Conservation (phyloP, 2,113 vertebrate genomes). For the Calyptomena viridis region DNA sequence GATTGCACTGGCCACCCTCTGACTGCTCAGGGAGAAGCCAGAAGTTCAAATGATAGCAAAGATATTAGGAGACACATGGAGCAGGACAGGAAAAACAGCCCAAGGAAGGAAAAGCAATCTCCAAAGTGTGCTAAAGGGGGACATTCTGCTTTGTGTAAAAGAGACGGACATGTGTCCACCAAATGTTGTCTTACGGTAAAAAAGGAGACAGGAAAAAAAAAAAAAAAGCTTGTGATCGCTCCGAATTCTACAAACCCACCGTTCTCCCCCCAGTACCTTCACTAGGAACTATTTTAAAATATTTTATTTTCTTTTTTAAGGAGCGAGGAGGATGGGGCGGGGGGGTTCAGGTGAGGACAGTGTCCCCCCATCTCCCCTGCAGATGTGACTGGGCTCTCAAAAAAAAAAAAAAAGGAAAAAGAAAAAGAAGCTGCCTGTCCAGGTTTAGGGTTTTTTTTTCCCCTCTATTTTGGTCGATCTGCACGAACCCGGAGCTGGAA, state of each 20-base stretch:
- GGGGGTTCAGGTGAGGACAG: background rate
- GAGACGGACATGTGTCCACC: conserved; percentile 57
- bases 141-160: background rate
- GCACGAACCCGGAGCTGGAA: background rate
- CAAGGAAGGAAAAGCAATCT: conserved; percentile 44
- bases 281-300: background rate
- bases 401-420: background rate
- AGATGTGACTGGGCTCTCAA: background rate
- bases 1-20: background rate
- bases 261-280: fast-evolving
- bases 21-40: background rate
- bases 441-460: fast-evolving
- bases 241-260: background rate
- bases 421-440: background rate
- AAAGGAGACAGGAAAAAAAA: fast-evolving
- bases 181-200: conserved; percentile 40
- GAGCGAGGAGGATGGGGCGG: fast-evolving
- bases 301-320: background rate
- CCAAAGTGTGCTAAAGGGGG: conserved; percentile 4
- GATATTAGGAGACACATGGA: background rate
- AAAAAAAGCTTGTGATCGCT: background rate
- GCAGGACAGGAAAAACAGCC: conserved; percentile 33
- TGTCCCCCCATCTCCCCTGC: background rate
- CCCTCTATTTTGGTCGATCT: fast-evolving
- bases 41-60: background rate